Conservation (phyloP, 2,113 vertebrate genomes). For the Amazona guildingii region DNA sequence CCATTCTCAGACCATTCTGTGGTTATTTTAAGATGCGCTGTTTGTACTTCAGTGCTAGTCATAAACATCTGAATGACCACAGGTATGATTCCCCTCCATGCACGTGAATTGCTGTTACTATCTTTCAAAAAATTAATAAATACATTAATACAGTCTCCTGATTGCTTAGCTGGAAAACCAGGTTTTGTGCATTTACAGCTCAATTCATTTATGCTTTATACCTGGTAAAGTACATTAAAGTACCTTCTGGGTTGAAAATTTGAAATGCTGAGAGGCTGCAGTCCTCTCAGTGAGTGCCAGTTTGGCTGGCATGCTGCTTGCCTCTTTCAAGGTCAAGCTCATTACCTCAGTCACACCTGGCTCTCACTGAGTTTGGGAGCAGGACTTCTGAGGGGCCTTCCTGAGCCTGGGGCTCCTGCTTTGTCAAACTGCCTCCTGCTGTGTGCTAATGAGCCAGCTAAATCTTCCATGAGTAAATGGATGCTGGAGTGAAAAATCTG, state of each 20-base stretch:
- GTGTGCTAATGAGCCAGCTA: background rate
- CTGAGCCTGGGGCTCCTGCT: background rate
- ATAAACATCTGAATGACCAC: background rate
- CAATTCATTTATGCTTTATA: background rate
- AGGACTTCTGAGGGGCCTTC: background rate
- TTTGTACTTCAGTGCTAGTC: background rate
- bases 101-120: background rate
- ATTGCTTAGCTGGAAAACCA: background rate
- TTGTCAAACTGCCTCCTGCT: background rate
- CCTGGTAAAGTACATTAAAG: background rate
- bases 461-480: background rate
- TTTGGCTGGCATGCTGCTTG: background rate
- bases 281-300: background rate
- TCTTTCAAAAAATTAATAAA: background rate
- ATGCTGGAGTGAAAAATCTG: background rate
- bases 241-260: background rate
- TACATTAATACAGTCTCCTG: background rate
- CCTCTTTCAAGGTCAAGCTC: background rate
- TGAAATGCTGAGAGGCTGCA: background rate
- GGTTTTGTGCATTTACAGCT: background rate
- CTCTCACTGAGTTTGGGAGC: background rate
- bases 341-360: background rate
- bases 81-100: background rate
- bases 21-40: background rate
- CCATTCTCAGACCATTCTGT: rapidly evolving